A percentile compares a stretch with the other conserved stretches of the same genome.
These are phyloP conservation scores for Myrmecobius fasciatus DNA, from an alignment of 2,113 vertebrate species.

Conservation along the genomic window DNA sequence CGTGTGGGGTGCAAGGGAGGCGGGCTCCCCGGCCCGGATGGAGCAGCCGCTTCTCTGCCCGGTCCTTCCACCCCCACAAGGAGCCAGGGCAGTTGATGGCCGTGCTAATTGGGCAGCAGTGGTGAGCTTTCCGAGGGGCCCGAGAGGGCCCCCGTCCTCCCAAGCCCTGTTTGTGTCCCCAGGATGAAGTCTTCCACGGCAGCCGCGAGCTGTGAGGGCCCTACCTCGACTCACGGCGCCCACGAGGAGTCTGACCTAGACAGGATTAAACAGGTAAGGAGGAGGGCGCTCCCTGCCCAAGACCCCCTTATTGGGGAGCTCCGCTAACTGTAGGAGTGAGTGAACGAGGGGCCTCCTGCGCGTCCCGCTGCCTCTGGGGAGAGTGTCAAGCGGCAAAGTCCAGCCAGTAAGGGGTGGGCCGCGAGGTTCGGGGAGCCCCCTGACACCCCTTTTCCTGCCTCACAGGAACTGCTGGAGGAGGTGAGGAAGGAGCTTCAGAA, in stretches of 20 bases:
- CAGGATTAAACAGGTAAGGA: slow-evolving; percentile 91
- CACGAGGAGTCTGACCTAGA: slow-evolving; percentile 89
- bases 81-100: not conserved
- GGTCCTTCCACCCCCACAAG: not conserved
- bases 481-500: slow-evolving; percentile 94
- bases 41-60: too few relatives aligned
- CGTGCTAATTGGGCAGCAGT: not conserved
- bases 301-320: too few relatives aligned
- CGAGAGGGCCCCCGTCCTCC: not conserved
- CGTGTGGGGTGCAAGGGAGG: too few relatives aligned
- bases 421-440: rapidly evolving
- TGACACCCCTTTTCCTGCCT: not conserved
- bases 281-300: not conserved
- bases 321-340: too few relatives aligned
- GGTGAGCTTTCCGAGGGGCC: not conserved
- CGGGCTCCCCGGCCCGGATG: too few relatives aligned
- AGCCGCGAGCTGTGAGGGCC: slow-evolving; percentile 78
- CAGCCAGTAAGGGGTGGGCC: too few relatives aligned
- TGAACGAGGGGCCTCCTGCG: too few relatives aligned
- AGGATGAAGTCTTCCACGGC: slow-evolving; percentile 86
- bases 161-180: not conserved
- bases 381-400: not conserved
- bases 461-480: slow-evolving; percentile 93
- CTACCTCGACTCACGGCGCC: slow-evolving; percentile 58
- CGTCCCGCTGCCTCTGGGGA: too few relatives aligned